Percentiles rank a stretch among this genome's conserved stretches.
Evolutionary conservation across 1,140 invertebrate genomes (phyloP).

Genomic region (Ladona fulva): DNA sequence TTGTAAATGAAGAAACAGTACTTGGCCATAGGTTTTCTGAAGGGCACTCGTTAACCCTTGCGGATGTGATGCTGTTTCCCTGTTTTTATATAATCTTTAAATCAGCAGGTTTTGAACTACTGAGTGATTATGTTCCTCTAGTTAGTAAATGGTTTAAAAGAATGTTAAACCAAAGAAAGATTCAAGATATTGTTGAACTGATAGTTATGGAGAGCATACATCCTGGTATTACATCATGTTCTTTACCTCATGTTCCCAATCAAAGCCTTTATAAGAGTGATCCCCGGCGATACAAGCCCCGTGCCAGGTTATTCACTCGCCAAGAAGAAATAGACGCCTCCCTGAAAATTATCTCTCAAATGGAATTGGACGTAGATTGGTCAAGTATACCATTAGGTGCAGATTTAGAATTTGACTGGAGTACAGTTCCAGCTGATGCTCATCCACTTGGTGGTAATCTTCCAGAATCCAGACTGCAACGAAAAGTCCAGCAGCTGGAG

Average conservation of each 20-base stretch:
- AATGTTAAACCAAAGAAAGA: slow-evolving; percentile 22
- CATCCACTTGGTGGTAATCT: slow-evolving; percentile 69
- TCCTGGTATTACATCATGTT: slow-evolving; percentile 20
- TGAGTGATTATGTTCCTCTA: slow-evolving; percentile 51
- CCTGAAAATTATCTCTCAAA: slow-evolving; percentile 38
- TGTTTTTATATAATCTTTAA: slow-evolving; percentile 57
- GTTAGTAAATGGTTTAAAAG: slow-evolving; percentile 53
- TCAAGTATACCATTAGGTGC: slow-evolving; percentile 36
- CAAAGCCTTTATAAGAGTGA: slow-evolving; percentile 72
- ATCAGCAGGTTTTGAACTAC: slow-evolving; percentile 27
- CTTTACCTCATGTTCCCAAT: slow-evolving; percentile 35
- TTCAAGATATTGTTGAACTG: slow-evolving; percentile 15
- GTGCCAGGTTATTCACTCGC: slow-evolving; percentile 60
- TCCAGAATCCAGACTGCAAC: slow-evolving; percentile 56
- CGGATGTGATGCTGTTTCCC: slow-evolving; percentile 73
- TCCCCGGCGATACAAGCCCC: slow-evolving; percentile 62
- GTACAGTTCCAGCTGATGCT: slow-evolving; percentile 53
- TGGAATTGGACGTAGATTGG: slow-evolving; percentile 16
- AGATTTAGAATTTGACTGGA: slow-evolving; percentile 49
- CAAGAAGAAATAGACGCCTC: slow-evolving; percentile 62
- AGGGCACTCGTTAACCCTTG: slow-evolving; percentile 69
- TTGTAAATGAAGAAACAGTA: slow-evolving; percentile 32
- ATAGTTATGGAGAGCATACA: slow-evolving; percentile 11
- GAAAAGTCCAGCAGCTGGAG: slow-evolving; percentile 84
- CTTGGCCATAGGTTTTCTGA: slow-evolving; percentile 70